Evolutionary conservation across 2,113 vertebrate species (phyloP).

Genomic region (Microcebus jonahi): DNA sequence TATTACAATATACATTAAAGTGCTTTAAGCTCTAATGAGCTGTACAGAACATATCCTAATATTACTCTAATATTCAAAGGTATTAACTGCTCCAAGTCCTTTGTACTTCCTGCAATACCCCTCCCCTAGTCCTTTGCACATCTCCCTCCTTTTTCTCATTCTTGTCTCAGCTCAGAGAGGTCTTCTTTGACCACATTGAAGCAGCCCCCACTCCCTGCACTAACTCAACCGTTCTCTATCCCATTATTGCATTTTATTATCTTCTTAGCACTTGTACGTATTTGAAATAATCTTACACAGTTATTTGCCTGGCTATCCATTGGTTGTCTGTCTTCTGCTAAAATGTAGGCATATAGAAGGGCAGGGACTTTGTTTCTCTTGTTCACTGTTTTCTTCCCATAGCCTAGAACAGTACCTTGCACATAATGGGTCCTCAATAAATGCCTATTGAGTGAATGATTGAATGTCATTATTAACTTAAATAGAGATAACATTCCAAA

Average conservation of each 20-base stretch:
- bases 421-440: neutral
- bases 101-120: neutral
- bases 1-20: neutral
- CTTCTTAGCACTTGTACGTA: neutral
- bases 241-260: neutral
- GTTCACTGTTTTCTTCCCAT: neutral
- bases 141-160: neutral
- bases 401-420: neutral
- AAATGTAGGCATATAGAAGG: neutral
- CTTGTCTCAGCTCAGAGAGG: neutral
- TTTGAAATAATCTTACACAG: neutral
- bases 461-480: neutral
- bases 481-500: neutral
- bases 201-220: fast-evolving
- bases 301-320: neutral
- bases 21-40: neutral
- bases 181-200: neutral
- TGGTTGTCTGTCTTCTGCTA: neutral
- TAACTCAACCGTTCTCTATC: neutral
- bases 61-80: neutral
- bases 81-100: too few relatives aligned
- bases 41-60: neutral
- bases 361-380: neutral
- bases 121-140: neutral
- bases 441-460: neutral